Evolutionary conservation across 2,113 vertebrate species (phyloP).

Genomic region (Muntiacus muntjak): DNA sequence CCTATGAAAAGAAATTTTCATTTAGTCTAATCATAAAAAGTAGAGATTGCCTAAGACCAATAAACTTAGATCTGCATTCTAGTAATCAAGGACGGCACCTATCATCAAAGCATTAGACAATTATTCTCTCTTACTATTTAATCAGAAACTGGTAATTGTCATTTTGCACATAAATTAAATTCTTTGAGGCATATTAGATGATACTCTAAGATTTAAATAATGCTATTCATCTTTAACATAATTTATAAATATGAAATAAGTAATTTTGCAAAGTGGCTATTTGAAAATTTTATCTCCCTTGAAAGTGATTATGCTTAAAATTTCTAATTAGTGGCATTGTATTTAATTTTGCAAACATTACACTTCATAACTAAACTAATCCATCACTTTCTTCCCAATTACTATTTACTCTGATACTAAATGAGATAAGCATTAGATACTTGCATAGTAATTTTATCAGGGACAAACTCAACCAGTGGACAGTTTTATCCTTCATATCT

Average conservation of each 20-base stretch:
- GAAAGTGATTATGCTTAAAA: constrained; percentile 41
- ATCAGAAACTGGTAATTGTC: constrained; percentile 47
- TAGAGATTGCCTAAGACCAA: not conserved
- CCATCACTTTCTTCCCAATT: not conserved
- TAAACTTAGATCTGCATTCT: not conserved
- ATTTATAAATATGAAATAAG: constrained; percentile 43
- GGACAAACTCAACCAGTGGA: not conserved
- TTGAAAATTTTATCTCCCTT: constrained; percentile 42
- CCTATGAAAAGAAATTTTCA: not conserved
- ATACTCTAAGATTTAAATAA: constrained; percentile 42
- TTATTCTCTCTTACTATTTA: constrained; percentile 3
- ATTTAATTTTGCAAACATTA: constrained; percentile 32
- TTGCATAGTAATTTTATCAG: not conserved
- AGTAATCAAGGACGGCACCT: not conserved
- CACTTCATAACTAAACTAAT: not conserved
- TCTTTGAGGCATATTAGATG: constrained; percentile 9
- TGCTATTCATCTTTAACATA: constrained; percentile 44
- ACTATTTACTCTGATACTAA: not conserved
- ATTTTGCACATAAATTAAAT: constrained; percentile 43
- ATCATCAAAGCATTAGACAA: not conserved
- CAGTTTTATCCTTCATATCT: not conserved
- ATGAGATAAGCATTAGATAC: not conserved
- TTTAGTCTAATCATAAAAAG: not conserved
- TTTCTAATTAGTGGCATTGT: not conserved
- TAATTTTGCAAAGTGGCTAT: constrained; percentile 29